Evolutionary conservation across 2,113 vertebrate species (phyloP).

Genomic region (Centrocercus urophasianus): DNA sequence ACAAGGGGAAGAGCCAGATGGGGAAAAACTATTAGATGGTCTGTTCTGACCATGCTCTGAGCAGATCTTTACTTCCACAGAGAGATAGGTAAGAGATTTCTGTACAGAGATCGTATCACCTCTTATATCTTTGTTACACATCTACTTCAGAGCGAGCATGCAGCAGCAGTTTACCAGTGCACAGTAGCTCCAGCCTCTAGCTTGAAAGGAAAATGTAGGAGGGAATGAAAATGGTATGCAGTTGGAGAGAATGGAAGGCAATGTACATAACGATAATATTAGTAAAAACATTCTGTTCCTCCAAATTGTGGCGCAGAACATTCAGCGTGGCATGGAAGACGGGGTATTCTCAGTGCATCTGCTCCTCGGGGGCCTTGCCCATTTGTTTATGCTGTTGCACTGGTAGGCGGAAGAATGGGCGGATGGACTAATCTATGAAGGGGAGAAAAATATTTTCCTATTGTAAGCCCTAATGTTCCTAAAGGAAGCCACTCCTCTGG

Average conservation of each 20-base stretch:
- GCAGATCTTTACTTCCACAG: not conserved
- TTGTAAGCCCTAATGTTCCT: conserved; percentile 47
- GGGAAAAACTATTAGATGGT: not conserved
- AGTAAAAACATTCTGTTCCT: not conserved
- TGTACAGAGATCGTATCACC: not conserved
- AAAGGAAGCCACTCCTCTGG: not conserved
- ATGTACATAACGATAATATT: not conserved
- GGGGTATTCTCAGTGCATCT: not conserved
- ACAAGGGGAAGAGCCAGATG: not conserved
- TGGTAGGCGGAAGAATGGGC: conserved; percentile 20
- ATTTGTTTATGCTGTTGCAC: not conserved
- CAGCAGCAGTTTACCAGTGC: not conserved
- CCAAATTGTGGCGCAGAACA: conserved; percentile 14
- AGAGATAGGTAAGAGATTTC: not conserved
- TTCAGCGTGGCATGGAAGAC: not conserved
- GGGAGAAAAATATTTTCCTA: conserved; percentile 36
- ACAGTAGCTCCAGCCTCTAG: not conserved
- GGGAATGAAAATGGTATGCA: not conserved
- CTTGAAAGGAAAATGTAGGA: conserved; percentile 21
- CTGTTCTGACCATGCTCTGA: not conserved
- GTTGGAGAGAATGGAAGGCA: not conserved
- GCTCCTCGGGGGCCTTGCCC: not conserved
- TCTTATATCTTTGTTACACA: not conserved
- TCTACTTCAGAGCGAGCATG: not conserved
- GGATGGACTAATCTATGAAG: conserved; percentile 39